phyloP scores from a whole-genome alignment of 2,888 invertebrate genomes.

The Cantharis lateralis region DNA sequence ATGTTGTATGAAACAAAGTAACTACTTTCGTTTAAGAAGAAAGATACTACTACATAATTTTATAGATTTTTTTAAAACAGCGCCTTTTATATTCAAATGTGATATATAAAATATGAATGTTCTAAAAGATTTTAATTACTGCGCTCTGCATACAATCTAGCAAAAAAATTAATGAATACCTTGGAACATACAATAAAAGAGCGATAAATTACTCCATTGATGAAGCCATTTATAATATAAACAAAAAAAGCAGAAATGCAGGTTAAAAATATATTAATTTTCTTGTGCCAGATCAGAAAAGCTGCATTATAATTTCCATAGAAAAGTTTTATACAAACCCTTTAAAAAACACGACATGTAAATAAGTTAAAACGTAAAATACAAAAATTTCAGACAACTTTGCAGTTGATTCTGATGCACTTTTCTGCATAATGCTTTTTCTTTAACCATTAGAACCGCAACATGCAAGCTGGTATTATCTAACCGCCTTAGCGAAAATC shows the following conservation, averaged over 20 bases:
- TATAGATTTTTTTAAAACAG: not conserved
- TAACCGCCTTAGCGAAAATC: not conserved
- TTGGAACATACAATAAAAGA: not conserved
- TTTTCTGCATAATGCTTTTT: not conserved
- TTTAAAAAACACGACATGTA: not conserved
- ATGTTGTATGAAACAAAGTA: slow-evolving; percentile 2
- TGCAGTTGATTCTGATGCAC: not conserved
- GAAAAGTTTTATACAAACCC: not conserved
- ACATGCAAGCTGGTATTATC: not conserved
- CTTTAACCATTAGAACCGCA: not conserved
- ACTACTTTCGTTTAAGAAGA: slow-evolving; percentile 1
- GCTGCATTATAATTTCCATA: not conserved
- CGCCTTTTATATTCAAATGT: not conserved
- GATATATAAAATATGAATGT: not conserved
- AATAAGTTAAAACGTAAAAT: not conserved
- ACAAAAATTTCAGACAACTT: not conserved
- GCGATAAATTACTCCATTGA: not conserved
- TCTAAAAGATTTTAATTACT: not conserved
- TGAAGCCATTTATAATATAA: not conserved
- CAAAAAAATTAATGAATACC: not conserved
- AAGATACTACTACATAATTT: slow-evolving; percentile 1
- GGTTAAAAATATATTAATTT: not conserved
- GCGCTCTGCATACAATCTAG: not conserved
- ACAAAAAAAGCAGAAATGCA: not conserved
- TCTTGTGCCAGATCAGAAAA: too few species aligned